Evolutionary conservation across 2,113 vertebrate genomes (phyloP).

Genomic region (Brachypteracias leptosomus): DNA sequence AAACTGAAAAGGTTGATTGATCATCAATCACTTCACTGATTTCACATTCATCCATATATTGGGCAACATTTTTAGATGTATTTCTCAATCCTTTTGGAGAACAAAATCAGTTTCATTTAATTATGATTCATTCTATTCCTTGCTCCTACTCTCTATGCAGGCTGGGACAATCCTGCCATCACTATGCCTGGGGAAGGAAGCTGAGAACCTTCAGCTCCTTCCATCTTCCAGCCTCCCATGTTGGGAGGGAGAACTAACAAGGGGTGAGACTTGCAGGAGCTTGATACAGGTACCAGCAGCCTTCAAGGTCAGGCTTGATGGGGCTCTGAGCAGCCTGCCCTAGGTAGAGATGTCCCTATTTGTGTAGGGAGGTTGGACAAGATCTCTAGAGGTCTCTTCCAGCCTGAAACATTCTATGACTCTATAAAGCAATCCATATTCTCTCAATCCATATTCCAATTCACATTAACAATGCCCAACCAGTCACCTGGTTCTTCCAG

Average conservation of each 20-base stretch:
- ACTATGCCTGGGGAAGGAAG: neutral
- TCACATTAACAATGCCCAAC: neutral
- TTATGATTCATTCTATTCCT: neutral
- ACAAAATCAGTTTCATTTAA: neutral
- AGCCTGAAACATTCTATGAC: no score
- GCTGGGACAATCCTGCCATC: neutral
- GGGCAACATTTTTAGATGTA: neutral
- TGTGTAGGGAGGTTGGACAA: no score
- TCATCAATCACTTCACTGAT: no score
- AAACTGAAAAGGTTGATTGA: no score
- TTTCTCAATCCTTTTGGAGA: neutral
- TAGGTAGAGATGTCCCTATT: no score
- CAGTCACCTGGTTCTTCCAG: neutral
- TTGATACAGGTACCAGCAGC: accelerated
- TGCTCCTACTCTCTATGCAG: neutral
- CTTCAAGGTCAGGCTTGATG: no score
- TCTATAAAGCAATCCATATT: neutral
- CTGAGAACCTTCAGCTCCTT: neutral
- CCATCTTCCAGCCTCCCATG: neutral
- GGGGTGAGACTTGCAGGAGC: neutral
- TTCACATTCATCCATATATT: neutral
- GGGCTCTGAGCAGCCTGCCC: no score
- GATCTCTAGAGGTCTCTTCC: no score
- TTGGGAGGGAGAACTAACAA: neutral
- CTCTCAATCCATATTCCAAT: neutral